Percentiles rank a stretch among this genome's conserved stretches.
Conservation (phyloP, 2,113 vertebrate species). For the Caretta caretta region DNA sequence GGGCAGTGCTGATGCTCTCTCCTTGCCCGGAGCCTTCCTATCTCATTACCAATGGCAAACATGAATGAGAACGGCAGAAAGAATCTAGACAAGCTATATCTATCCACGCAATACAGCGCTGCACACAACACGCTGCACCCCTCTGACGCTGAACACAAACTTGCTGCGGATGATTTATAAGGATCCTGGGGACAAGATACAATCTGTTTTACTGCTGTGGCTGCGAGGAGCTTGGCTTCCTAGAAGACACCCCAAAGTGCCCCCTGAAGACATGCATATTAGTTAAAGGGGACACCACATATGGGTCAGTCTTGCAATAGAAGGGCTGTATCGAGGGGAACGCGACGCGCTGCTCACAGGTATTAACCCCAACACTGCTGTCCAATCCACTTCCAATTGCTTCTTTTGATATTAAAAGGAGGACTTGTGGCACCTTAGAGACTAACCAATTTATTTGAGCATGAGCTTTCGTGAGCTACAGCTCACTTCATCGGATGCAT, state of each 20-base stretch:
- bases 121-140: not conserved
- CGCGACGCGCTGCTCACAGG: not conserved
- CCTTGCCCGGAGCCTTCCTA: slow-evolving; percentile 56
- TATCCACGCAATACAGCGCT: fast-evolving
- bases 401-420: not conserved
- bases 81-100: fast-evolving
- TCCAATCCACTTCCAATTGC: not conserved
- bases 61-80: not conserved
- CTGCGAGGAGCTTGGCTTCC: not conserved
- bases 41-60: slow-evolving; percentile 50
- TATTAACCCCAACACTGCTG: not conserved
- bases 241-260: not conserved
- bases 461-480: too few relatives aligned
- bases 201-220: not conserved
- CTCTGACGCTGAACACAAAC: fast-evolving
- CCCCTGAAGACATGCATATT: not conserved
- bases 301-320: not conserved
- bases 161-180: fast-evolving
- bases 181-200: not conserved
- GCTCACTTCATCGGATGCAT: too few relatives aligned
- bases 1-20: slow-evolving; percentile 49
- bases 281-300: not conserved
- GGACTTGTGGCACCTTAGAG: too few relatives aligned
- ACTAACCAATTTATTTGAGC: too few relatives aligned
- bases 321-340: not conserved